Conservation (phyloP, 53 echinoderm and acorn worm species). For the Apostichopus leukothele region DNA sequence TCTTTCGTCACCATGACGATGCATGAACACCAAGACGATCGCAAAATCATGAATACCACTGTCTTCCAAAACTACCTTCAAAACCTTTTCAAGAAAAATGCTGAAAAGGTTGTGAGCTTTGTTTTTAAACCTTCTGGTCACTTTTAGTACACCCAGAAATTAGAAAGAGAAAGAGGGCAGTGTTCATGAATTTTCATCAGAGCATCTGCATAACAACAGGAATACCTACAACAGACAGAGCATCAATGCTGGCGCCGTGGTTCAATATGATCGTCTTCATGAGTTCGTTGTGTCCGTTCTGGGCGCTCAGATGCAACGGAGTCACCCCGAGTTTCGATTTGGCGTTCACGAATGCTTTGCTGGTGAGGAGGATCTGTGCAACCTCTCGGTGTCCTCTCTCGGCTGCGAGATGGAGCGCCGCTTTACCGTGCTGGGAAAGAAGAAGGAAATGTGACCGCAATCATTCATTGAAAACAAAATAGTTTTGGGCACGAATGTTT, state of each 20-base stretch:
- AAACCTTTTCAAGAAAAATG: too few relatives aligned
- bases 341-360: constrained; percentile 95
- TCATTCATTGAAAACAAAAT: not conserved
- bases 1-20: too few relatives aligned
- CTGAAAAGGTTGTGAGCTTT: too few relatives aligned
- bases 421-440: constrained; percentile 87
- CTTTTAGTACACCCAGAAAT: too few relatives aligned
- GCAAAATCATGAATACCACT: too few relatives aligned
- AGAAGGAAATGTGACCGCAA: too few relatives aligned
- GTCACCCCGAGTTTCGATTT: constrained; percentile 92
- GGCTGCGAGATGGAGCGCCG: constrained; percentile 90
- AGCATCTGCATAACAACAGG: too few relatives aligned
- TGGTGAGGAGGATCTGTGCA: constrained; percentile 81
- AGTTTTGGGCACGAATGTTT: not conserved
- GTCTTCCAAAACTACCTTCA: too few relatives aligned
- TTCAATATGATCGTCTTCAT: constrained; percentile 67
- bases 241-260: constrained; percentile 89
- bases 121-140: too few relatives aligned
- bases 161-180: too few relatives aligned
- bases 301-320: constrained; percentile 83
- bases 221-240: constrained; percentile 79
- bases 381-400: constrained; percentile 87
- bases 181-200: too few relatives aligned
- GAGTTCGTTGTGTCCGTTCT: constrained; percentile 88
- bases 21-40: too few relatives aligned